Base-by-base conservation (phyloP, 2,888 invertebrate genomes). In the Chrysina gloriosa region DNA sequence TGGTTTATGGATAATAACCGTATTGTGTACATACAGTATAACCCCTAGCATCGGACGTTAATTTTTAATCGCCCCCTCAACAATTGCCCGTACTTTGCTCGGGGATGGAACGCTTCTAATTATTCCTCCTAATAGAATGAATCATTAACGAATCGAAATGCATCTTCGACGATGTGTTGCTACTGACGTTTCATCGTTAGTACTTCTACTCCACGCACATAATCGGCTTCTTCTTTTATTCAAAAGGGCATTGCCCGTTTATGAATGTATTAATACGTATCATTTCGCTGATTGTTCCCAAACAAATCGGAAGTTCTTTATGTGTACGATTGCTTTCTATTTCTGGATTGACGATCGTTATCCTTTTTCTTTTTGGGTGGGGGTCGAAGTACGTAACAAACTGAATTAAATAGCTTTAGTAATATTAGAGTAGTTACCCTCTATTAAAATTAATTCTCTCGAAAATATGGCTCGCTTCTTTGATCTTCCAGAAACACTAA, bases 1-100 rank as follows among this genome's bases (percentile, higher is more conserved):
- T 66, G 58, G 48, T 66, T 66, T 58, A 58, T 58, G 36, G 47
- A 66, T 66, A 66, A 66, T 66, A 66, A 48, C 48, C 50, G 29
- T 39, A 19, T 52, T 64, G 64, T 64, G 36, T 31, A 64, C 34
- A 50, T 64, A 64, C 64, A 31, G 29, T 52, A 31, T 52, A 29
- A 14, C 11, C 42, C 23, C 54, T 5, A 34, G 6, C 16, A 23
- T 39, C 1, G 58, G 14, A 16, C 9, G 6, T 58, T 58, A 58
- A 58, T 58, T 58, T 58, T 58, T 58, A 58, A 58, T 58, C 14
- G 25, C 16, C 14, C 2, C 42, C 5, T 11, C 4, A 9, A 14
- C 14, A 52, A 52, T 42, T 58, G 39, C 25, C 21, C 27, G 42
- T 39, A 25, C 42, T 42, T 39, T 23, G 58, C 11, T 16, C 36